Conservation (phyloP, 30 jellyfish, hydroid and myxozoan genomes). For the Turritopsis rubra region DNA sequence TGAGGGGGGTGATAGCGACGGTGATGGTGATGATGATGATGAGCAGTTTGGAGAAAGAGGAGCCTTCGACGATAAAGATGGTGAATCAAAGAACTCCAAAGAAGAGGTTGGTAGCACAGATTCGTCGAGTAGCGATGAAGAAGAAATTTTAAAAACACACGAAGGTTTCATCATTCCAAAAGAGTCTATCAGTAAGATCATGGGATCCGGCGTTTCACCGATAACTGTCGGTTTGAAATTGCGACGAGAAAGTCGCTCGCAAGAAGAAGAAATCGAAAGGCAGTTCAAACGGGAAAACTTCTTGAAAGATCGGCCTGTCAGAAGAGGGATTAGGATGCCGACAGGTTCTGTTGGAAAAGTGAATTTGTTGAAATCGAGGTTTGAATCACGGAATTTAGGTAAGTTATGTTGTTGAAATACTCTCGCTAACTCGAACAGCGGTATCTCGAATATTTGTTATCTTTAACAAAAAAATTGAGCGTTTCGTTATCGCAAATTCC, state of each 20-base stretch:
- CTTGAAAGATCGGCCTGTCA: conserved; percentile 28
- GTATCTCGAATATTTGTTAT: background rate
- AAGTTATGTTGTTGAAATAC: background rate
- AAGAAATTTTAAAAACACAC: conserved; percentile 30
- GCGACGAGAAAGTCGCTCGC: conserved; percentile 11
- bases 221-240: background rate
- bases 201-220: conserved; percentile 1
- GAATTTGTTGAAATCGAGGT: conserved; percentile 22
- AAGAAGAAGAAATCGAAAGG: conserved; percentile 32
- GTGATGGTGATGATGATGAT: background rate
- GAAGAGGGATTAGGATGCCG: conserved; percentile 36
- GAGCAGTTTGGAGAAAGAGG: background rate
- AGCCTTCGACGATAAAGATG: background rate
- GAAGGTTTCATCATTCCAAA: conserved; percentile 38
- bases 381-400: conserved; percentile 16
- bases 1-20: background rate
- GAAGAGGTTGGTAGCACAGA: background rate
- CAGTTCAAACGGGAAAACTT: conserved; percentile 24
- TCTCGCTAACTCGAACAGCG: background rate
- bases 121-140: conserved; percentile 27
- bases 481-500: background rate
- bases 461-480: background rate
- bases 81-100: background rate
- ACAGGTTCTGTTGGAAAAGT: conserved; percentile 39
- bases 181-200: conserved; percentile 14